phyloP scores from a whole-genome alignment of 2,888 invertebrate genomes.

The Callimorpha dominula region DNA sequence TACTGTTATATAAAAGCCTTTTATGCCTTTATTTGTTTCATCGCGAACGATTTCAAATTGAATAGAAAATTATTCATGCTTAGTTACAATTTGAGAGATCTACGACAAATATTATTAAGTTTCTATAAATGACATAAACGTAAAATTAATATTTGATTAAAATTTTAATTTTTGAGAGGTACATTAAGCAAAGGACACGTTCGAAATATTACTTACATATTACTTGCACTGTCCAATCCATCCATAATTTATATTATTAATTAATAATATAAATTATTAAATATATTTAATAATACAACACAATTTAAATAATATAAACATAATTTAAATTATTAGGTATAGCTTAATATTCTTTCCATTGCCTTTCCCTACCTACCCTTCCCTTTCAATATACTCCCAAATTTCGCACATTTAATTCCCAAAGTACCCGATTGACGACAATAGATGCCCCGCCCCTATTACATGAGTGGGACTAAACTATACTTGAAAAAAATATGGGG shows the following conservation, averaged over 20 bases:
- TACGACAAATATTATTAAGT: background rate
- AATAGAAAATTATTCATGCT: background rate
- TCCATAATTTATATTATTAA: background rate
- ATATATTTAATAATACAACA: no score
- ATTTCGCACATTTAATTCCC: background rate
- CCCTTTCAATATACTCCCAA: background rate
- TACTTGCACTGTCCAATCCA: background rate
- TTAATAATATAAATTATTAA: no score
- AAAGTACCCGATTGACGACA: background rate
- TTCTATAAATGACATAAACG: background rate
- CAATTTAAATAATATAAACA: no score
- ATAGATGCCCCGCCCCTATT: background rate
- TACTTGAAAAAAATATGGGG: background rate
- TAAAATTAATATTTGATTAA: background rate
- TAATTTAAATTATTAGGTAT: no score
- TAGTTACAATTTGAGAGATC: background rate
- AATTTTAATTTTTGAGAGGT: background rate
- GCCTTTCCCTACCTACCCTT: background rate
- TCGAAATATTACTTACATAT: background rate
- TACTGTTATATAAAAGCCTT: background rate
- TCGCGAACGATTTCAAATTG: background rate
- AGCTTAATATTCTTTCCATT: background rate
- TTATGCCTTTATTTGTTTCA: background rate
- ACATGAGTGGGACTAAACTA: no score
- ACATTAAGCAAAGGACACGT: background rate